Conservation (phyloP, 2,797 vertebrate genomes). For the Sparidentex hasta region DNA sequence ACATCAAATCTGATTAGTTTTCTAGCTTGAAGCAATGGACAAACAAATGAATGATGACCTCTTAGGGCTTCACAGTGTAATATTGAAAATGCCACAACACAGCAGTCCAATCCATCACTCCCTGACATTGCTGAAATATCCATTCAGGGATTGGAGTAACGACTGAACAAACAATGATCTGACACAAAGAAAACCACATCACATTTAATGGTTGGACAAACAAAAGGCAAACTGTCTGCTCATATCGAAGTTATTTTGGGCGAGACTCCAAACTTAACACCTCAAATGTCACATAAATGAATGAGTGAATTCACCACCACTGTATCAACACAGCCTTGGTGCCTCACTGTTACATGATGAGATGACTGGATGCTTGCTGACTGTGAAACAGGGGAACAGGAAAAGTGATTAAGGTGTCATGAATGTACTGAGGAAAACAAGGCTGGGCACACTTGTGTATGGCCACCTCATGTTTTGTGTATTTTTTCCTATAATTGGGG, state of each 20-base stretch:
- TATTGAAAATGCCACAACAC: not conserved
- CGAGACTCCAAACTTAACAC: slow-evolving; percentile 4
- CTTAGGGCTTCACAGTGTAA: not conserved
- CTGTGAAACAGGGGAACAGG: not conserved
- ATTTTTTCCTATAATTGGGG: too few relatives aligned
- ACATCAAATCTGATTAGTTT: not conserved
- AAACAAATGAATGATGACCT: not conserved
- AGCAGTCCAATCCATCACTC: not conserved
- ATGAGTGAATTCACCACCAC: not conserved
- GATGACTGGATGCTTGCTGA: not conserved
- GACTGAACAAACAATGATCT: not conserved
- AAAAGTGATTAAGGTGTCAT: not conserved
- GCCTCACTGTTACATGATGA: not conserved
- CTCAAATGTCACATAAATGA: slow-evolving; percentile 6
- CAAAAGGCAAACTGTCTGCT: not conserved
- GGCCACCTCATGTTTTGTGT: not conserved
- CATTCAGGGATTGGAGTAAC: not conserved
- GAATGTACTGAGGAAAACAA: too few relatives aligned
- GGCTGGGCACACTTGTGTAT: not conserved
- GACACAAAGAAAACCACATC: not conserved
- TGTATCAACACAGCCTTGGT: not conserved
- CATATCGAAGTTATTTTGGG: not conserved
- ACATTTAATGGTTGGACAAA: not conserved
- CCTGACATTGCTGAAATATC: not conserved
- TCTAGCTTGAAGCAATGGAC: not conserved